Evolutionary conservation across 2,113 vertebrate species (phyloP).

Genomic region (Tenrec ecaudatus): DNA sequence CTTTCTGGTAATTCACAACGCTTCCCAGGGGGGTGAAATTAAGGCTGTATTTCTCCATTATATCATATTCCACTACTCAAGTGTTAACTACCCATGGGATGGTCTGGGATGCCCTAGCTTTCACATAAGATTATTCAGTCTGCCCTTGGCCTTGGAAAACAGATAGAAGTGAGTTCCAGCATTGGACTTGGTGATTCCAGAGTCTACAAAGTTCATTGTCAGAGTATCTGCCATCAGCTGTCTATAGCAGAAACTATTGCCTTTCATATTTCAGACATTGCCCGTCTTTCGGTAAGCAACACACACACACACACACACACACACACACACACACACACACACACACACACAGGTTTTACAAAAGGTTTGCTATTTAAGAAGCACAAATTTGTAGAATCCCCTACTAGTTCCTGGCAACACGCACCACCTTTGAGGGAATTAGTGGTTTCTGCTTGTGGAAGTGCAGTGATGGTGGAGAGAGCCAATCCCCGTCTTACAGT

Average conservation of each 20-base stretch:
- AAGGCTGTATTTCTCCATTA: slow-evolving; percentile 47
- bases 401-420: background rate
- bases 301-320: slow-evolving; percentile 41
- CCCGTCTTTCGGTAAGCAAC: slow-evolving; percentile 74
- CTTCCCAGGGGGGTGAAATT: slow-evolving; percentile 63
- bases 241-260: slow-evolving; percentile 74
- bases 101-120: slow-evolving; percentile 69
- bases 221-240: slow-evolving; percentile 80
- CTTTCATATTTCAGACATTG: slow-evolving; percentile 72
- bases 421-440: slow-evolving; percentile 68
- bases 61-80: slow-evolving; percentile 70
- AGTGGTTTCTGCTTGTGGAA: slow-evolving; percentile 60
- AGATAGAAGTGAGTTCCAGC: slow-evolving; percentile 70
- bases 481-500: slow-evolving; percentile 66
- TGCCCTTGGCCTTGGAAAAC: slow-evolving; percentile 80
- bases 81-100: slow-evolving; percentile 68
- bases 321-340: slow-evolving; percentile 27
- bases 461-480: slow-evolving; percentile 57
- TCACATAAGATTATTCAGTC: slow-evolving; percentile 75
- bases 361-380: slow-evolving; percentile 71
- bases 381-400: slow-evolving; percentile 44
- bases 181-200: slow-evolving; percentile 67
- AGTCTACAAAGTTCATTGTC: slow-evolving; percentile 79
- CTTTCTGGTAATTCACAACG: slow-evolving; percentile 63
- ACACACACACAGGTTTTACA: slow-evolving; percentile 71